Evolutionary conservation across 2,888 invertebrate species (phyloP), one percentile per base, ranked within the genome.

Genomic region (Perdita meconis): DNA sequence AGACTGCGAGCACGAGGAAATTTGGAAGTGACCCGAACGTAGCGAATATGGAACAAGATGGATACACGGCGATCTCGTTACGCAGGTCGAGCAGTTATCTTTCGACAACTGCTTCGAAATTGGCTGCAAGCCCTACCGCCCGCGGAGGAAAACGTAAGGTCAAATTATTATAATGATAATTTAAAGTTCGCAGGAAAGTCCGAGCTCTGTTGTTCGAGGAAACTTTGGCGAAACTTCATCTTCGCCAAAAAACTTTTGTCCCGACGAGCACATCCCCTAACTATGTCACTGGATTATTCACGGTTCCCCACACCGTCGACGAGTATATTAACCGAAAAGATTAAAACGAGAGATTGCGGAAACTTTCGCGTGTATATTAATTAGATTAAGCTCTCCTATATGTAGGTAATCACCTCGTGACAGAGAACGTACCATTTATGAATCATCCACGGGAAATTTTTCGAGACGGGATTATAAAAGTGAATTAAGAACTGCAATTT

Each of bases 281-380:
- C 55, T 55, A 47, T 34, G 64, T 53, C 12, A 44, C 16, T 38
- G 19, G 38, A 10, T 59, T 53, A 42, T 71, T 59, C 30, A 30
- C 30, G 72, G 26, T 34, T 72, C 44, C n/a, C 34, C 59, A 38
- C 57, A 51, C 53, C 51, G 42, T 12, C 19, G 24, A 22, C 36
- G 30, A n/a, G 47, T 65, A 56, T 50, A 65, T 75, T 60, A 60
- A 55, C 59, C 40, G 22, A 60, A 60, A 65, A 40, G 44, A 64
- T 72, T 59, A 26, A 64, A 36, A 24, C 42, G 12, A 4, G n/a
- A 72, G 38, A 59, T 24, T 42, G 44, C 19, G 38, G 16, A 26
- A 53, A 59, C 16, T 72, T 71, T 34, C 38, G 16, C 42, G 42
- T 55, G 64, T 64, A 40, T 53, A 71, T 59, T 71, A 74, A 59